These are phyloP conservation scores for Acridotheres tristis DNA, from an alignment of 2,797 vertebrate species.

Conservation along the genomic window DNA sequence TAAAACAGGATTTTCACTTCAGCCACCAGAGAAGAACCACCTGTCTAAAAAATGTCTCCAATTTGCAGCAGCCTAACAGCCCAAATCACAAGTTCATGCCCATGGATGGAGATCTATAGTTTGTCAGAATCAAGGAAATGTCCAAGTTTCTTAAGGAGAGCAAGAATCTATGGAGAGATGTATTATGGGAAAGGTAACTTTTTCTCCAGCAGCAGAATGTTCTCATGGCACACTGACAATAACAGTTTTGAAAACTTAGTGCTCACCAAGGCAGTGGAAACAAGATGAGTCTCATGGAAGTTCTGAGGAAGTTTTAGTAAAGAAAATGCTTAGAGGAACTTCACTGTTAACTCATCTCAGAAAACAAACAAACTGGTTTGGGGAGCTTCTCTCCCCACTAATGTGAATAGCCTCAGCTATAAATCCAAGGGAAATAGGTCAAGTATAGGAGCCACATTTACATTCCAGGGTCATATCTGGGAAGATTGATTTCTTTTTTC, in stretches of 20 bases:
- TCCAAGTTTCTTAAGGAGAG: not conserved
- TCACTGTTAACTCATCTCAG: not conserved
- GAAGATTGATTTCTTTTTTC: accelerated
- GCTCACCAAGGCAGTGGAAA: not conserved
- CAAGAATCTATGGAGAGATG: not conserved
- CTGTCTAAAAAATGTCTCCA: not conserved
- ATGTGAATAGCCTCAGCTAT: not conserved
- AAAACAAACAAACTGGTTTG: not conserved
- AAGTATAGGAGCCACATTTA: not conserved
- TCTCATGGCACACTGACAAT: not conserved
- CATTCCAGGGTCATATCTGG: not conserved
- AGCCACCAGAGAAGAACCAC: not conserved
- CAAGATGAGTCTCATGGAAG: not conserved
- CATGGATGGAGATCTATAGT: not conserved
- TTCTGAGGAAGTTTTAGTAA: not conserved
- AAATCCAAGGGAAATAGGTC: not conserved
- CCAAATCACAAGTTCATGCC: not conserved
- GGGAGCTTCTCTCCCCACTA: not conserved
- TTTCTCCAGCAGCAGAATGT: not conserved
- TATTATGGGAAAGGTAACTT: not conserved
- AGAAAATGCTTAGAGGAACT: not conserved
- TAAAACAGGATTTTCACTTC: not conserved
- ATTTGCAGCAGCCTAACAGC: not conserved
- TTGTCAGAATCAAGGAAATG: not conserved
- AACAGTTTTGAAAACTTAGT: not conserved